These are phyloP conservation scores for Hipparchia semele DNA, from an alignment of 2,888 invertebrate species.

Conservation along the genomic window DNA sequence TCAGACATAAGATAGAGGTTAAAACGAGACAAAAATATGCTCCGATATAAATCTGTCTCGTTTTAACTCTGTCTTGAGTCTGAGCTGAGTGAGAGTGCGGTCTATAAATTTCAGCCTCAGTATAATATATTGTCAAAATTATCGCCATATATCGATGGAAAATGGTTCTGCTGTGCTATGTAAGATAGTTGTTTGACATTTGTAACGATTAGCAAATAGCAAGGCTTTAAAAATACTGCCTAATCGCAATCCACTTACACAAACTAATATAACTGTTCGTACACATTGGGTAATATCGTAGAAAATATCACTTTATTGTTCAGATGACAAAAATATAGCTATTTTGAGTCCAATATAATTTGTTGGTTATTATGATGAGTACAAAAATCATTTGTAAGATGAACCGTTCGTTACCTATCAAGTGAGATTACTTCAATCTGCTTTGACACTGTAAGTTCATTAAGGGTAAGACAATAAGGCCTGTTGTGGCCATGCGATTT, in stretches of 20 bases:
- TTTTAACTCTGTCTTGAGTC: too few relatives aligned
- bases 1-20: too few relatives aligned
- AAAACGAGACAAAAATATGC: too few relatives aligned
- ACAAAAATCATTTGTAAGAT: constrained; percentile 4
- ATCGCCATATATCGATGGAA: too few relatives aligned
- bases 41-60: too few relatives aligned
- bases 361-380: constrained; percentile 47
- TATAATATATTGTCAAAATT: too few relatives aligned
- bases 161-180: not conserved
- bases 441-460: constrained; percentile 39
- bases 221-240: constrained; percentile 70
- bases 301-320: constrained; percentile 77
- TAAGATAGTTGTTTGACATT: constrained; percentile 9
- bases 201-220: constrained; percentile 52
- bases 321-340: constrained; percentile 64
- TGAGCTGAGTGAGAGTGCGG: too few relatives aligned
- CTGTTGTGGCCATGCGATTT: constrained; percentile 96
- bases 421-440: constrained; percentile 45
- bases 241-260: constrained; percentile 62
- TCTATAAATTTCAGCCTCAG: too few relatives aligned
- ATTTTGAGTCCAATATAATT: constrained; percentile 44
- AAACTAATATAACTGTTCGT: constrained; percentile 53
- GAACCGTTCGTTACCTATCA: constrained; percentile 15
- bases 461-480: constrained; percentile 75
- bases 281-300: constrained; percentile 64